A percentile compares a stretch with the other conserved stretches of the same genome.
These are phyloP conservation scores for Troides helena DNA, from an alignment of 2,888 invertebrate genomes.

Conservation along the genomic window DNA sequence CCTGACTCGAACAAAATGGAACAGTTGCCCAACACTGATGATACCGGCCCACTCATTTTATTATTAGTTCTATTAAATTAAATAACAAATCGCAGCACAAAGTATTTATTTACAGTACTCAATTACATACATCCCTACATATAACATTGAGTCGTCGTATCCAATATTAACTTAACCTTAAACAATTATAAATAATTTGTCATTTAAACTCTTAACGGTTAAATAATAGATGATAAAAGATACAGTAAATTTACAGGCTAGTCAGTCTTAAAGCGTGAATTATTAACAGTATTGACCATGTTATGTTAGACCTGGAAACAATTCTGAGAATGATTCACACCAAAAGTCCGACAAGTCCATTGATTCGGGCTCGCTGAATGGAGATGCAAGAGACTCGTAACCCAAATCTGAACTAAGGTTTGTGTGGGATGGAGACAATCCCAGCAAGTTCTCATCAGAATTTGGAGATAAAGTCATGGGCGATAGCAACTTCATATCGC, in stretches of 20 bases:
- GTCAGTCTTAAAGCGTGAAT: conserved; percentile 72
- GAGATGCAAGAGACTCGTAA: conserved; percentile 74
- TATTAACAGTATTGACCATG: conserved; percentile 46
- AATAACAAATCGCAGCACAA: background rate
- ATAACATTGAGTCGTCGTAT: conserved; percentile 35
- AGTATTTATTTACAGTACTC: conserved; percentile 57
- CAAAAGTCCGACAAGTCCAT: conserved; percentile 83
- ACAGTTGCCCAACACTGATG: no score
- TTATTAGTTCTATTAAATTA: background rate
- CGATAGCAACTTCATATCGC: conserved; percentile 71
- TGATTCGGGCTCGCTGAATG: conserved; percentile 70
- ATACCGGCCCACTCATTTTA: background rate
- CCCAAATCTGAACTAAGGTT: conserved; percentile 70
- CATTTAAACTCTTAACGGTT: conserved; percentile 43
- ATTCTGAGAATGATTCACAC: conserved; percentile 87
- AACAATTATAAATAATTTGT: conserved; percentile 45
- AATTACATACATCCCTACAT: conserved; percentile 57
- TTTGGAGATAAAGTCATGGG: conserved; percentile 66
- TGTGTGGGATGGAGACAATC: conserved; percentile 68
- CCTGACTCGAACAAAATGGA: conserved; percentile 7
- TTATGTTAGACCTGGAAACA: conserved; percentile 87
- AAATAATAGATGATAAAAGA: conserved; percentile 36
- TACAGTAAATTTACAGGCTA: conserved; percentile 53
- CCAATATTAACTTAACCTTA: conserved; percentile 33
- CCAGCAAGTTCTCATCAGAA: conserved; percentile 57